Conservation (phyloP, 2,888 invertebrate genomes). For the Merodon equestris region DNA sequence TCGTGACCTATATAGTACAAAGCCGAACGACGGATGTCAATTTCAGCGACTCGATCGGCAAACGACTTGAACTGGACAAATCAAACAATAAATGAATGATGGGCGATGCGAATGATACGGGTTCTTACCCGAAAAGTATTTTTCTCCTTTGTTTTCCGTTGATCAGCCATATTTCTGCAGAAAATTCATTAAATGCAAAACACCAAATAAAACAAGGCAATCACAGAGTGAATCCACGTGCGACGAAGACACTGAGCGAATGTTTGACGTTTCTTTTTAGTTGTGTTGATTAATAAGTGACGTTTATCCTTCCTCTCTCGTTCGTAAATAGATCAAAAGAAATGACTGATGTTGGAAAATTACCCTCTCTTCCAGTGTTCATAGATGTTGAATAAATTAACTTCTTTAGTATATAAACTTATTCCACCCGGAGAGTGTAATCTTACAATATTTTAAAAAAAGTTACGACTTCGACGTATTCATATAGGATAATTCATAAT, state of each 20-base stretch:
- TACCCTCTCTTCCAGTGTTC: no score
- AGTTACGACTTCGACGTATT: no score
- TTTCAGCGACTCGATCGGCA: constrained; percentile 90
- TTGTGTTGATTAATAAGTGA: background rate
- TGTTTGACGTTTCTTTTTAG: constrained; percentile 27
- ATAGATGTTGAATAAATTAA: no score
- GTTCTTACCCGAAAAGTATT: constrained; percentile 87
- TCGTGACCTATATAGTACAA: constrained; percentile 90
- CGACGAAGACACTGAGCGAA: background rate
- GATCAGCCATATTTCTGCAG: constrained; percentile 53
- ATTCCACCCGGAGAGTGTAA: no score
- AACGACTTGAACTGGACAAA: constrained; percentile 89
- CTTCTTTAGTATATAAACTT: no score
- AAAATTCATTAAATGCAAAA: constrained; percentile 43
- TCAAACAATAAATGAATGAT: background rate
- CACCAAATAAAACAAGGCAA: constrained; percentile 1
- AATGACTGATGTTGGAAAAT: background rate
- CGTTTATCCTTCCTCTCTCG: background rate
- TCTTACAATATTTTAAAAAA: no score
- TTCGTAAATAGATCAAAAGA: constrained; percentile 40
- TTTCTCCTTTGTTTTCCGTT: constrained; percentile 84
- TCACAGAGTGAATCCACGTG: constrained; percentile 49
- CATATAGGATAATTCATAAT: no score
- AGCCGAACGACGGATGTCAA: constrained; percentile 89
- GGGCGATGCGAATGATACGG: background rate